Evolutionary conservation across 2,113 vertebrate species (phyloP).

Genomic region (Ploceus nigricollis): DNA sequence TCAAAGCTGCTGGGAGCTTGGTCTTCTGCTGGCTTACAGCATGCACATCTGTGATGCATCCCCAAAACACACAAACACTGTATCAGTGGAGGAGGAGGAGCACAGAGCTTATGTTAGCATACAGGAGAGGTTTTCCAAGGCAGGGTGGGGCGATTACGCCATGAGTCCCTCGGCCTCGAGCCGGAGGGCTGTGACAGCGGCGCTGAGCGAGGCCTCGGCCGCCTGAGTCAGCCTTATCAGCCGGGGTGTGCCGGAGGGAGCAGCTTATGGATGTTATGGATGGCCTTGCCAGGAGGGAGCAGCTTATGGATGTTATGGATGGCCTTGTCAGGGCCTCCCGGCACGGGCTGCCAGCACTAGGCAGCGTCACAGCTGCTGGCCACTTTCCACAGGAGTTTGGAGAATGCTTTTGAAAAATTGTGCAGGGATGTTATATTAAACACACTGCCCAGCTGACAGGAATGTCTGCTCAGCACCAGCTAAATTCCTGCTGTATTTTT

Average conservation of each 20-base stretch:
- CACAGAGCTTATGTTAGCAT: background rate
- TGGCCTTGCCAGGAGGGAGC: background rate
- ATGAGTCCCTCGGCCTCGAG: background rate
- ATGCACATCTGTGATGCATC: background rate
- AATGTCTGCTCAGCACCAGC: background rate
- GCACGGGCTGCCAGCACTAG: background rate
- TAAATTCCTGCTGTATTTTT: background rate
- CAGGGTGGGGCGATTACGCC: background rate
- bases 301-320: background rate
- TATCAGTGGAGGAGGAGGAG: background rate
- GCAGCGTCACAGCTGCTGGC: background rate
- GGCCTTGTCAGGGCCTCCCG: background rate
- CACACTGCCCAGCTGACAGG: background rate
- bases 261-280: background rate
- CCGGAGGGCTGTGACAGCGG: background rate
- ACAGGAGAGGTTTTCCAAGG: background rate
- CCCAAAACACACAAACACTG: rapidly evolving
- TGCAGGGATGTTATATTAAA: background rate
- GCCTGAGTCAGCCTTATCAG: background rate
- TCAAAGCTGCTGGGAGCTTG: background rate
- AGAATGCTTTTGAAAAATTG: background rate
- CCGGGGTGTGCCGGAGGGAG: background rate
- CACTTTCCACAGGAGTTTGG: background rate
- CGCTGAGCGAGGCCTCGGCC: background rate
- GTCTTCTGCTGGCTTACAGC: background rate